Evolutionary conservation across 2,888 invertebrate species (phyloP).

Genomic region (Lydus trimaculatus): DNA sequence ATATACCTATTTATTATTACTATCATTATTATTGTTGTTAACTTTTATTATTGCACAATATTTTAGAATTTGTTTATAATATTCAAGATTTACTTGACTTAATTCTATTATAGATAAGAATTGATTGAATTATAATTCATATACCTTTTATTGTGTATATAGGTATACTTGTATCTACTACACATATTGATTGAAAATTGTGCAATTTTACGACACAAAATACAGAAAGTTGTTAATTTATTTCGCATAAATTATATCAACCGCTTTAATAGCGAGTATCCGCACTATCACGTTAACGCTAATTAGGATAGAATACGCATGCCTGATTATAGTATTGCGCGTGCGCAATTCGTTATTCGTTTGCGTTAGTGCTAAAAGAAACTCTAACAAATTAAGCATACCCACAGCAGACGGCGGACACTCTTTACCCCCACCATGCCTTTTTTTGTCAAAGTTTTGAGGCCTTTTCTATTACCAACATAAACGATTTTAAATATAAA

Average conservation of each 20-base stretch:
- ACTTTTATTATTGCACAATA: constrained; percentile 12
- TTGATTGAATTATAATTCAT: neutral
- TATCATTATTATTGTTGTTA: neutral
- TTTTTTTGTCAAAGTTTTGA: too few species aligned
- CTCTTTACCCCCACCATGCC: too few species aligned
- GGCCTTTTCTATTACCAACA: too few species aligned
- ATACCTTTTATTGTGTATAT: too few species aligned
- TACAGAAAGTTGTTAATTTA: neutral
- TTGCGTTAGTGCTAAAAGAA: too few species aligned
- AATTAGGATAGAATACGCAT: too few species aligned
- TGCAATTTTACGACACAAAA: neutral
- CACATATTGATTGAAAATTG: neutral
- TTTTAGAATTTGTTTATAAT: neutral
- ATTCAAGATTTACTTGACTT: constrained; percentile 6
- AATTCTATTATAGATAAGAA: constrained; percentile 5
- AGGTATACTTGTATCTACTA: neutral
- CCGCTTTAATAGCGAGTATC: neutral
- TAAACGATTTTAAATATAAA: too few species aligned
- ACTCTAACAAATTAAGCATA: too few species aligned
- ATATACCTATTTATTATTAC: neutral
- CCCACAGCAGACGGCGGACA: too few species aligned
- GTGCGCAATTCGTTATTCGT: too few species aligned
- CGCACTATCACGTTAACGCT: neutral
- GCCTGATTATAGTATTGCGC: too few species aligned
- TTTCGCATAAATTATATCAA: neutral